Conservation (phyloP, 2,888 invertebrate species). For the Cheilosia pagana region DNA sequence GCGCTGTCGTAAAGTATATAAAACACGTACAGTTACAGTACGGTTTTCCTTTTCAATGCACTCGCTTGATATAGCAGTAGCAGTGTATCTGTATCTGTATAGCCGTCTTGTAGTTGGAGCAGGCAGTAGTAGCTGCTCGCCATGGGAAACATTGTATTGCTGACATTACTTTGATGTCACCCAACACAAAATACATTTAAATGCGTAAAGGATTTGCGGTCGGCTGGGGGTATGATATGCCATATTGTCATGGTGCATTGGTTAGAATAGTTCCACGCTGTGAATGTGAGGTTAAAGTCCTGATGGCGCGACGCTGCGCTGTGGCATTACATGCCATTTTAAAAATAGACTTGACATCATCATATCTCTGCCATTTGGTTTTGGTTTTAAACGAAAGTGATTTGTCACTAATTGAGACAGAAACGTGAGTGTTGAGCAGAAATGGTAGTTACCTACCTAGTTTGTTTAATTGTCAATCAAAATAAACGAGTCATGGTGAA, state of each 20-base stretch:
- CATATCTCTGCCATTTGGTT: background rate
- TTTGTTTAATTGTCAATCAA: too few species aligned
- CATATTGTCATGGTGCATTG: background rate
- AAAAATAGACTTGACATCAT: conserved; percentile 10
- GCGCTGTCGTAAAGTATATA: conserved; percentile 47
- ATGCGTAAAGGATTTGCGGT: conserved; percentile 39
- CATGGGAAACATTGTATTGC: conserved; percentile 36
- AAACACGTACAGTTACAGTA: conserved; percentile 47
- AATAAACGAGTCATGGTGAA: too few species aligned
- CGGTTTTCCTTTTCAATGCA: conserved; percentile 60
- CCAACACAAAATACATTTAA: conserved; percentile 42
- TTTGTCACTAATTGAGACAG: background rate
- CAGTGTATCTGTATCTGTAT: too few species aligned
- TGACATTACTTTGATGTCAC: conserved; percentile 59
- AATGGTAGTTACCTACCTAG: too few species aligned
- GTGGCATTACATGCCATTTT: background rate
- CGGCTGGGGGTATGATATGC: background rate
- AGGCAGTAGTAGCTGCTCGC: background rate
- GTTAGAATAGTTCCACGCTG: conserved; percentile 9
- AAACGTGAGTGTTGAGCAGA: too few species aligned
- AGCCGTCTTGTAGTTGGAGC: conserved; percentile 19
- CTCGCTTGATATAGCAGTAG: too few species aligned
- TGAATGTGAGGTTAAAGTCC: conserved; percentile 7
- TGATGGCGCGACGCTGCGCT: background rate
- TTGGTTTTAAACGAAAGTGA: conserved; percentile 7